Evolutionary conservation across 2,888 invertebrate species (phyloP), one percentile per base, ranked within the genome.

Genomic region (Unio delphinus): DNA sequence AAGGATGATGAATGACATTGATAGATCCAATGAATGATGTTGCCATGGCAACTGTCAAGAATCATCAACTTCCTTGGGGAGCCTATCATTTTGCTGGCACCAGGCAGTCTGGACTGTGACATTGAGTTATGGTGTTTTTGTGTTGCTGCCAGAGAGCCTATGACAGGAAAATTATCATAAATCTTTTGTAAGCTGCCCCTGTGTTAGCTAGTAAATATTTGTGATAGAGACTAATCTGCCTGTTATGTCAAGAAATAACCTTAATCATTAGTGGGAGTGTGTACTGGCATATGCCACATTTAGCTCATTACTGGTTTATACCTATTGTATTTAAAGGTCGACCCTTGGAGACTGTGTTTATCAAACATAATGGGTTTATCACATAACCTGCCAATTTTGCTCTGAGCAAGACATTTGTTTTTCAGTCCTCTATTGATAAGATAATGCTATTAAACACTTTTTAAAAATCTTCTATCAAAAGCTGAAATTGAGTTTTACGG

Each of bases 131-230:
- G 82, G 78, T 76, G 79, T 79, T 80, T 81, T 82, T 76, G 76
- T 77, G 75, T 75, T 79, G 73, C 76, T 78, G 79, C 78, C 79
- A 79, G 77, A 73, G 78, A 79, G 74, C 77, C 75, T 83, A 82
- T 83, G 85, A 85, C 85, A 85, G 82, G 70, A 77, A 80, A 81
- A 85, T 85, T 82, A 83, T 80, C 81, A 82, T 83, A 84, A 82
- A 85, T 85, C 83, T 59, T 66, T 55, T 58, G 45, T 62, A 62
- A 69, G 69, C 70, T 72, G 71, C 70, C 73, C 70, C 68, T 66
- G 68, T 69, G 64, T 61, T 64, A 64, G 68, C 70, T 70, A 67
- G 45, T 76, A 76, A 75, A 74, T 74, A 78, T 74, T 76, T 75
- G 45, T 74, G 74, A 78, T 76, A 69, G 74, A 68, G 72, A 68